Percentiles rank a stretch among this genome's conserved stretches.
Evolutionary conservation across 2,888 invertebrate genomes (phyloP).

Genomic region (Tupiocoris notatus): DNA sequence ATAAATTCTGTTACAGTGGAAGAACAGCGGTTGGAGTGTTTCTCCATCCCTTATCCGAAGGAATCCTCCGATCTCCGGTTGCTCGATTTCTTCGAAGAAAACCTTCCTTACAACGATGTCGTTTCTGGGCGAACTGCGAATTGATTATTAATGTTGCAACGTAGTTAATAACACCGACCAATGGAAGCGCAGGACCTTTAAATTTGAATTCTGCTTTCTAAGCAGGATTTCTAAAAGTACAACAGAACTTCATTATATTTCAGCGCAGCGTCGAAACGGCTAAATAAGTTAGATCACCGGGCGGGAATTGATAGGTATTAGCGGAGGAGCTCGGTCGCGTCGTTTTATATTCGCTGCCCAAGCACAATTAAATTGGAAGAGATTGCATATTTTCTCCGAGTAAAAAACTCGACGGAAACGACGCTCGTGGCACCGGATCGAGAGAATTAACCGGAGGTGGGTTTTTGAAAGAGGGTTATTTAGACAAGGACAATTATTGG

Average conservation of each 20-base stretch:
- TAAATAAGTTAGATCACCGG: neutral
- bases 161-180: too few relatives aligned
- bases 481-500: constrained; percentile 31
- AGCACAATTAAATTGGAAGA: constrained; percentile 2
- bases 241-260: neutral
- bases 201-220: neutral
- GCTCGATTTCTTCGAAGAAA: too few relatives aligned
- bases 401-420: constrained; percentile 7
- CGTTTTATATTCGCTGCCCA: neutral
- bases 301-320: neutral
- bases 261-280: neutral
- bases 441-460: constrained; percentile 18
- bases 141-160: too few relatives aligned
- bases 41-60: too few relatives aligned
- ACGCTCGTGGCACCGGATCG: neutral
- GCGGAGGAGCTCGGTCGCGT: neutral
- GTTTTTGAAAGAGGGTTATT: constrained; percentile 23
- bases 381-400: neutral
- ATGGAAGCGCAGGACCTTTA: too few relatives aligned
- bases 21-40: too few relatives aligned
- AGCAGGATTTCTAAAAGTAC: neutral
- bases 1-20: too few relatives aligned
- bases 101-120: too few relatives aligned
- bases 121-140: too few relatives aligned
- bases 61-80: too few relatives aligned